Evolutionary conservation across 2,888 invertebrate species (phyloP).

Genomic region (Synanthedon tipuliformis): DNA sequence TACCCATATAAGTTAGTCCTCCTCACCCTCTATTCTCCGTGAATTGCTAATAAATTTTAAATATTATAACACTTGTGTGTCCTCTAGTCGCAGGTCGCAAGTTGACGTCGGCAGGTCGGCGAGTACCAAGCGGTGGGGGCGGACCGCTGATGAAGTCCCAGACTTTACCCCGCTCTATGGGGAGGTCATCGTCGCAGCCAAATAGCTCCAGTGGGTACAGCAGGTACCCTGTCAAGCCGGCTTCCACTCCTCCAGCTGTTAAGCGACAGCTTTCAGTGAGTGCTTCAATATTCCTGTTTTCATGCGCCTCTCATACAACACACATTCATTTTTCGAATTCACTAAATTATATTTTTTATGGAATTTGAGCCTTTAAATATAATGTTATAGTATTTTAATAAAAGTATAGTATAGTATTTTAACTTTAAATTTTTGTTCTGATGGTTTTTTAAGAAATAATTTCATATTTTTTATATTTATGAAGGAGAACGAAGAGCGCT

Average conservation of each 20-base stretch:
- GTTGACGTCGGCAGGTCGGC: slow-evolving; percentile 79
- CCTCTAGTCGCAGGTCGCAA: slow-evolving; percentile 83
- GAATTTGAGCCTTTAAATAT: too few relatives aligned
- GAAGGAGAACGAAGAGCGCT: too few relatives aligned
- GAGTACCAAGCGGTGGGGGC: slow-evolving; percentile 72
- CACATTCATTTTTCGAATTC: neutral
- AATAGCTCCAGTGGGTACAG: slow-evolving; percentile 60
- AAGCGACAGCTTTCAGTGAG: slow-evolving; percentile 82
- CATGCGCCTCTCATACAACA: too few relatives aligned
- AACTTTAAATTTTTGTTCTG: too few relatives aligned
- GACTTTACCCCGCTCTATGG: slow-evolving; percentile 88
- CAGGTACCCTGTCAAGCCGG: slow-evolving; percentile 72
- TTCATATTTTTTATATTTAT: too few relatives aligned
- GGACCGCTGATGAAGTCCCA: slow-evolving; percentile 83
- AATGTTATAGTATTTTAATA: too few relatives aligned
- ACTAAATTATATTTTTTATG: neutral
- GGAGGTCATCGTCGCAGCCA: slow-evolving; percentile 70
- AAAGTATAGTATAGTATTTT: too few relatives aligned
- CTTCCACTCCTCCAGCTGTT: slow-evolving; percentile 87
- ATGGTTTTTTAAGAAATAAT: neutral
- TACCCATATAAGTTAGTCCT: too few relatives aligned
- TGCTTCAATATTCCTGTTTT: slow-evolving; percentile 6
- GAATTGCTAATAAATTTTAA: too few relatives aligned
- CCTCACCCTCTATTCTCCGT: too few relatives aligned
- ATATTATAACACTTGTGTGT: neutral